Evolutionary conservation across 2,888 invertebrate species (phyloP), one percentile per base, ranked within the genome.

Genomic region (Brachyptera risi): DNA sequence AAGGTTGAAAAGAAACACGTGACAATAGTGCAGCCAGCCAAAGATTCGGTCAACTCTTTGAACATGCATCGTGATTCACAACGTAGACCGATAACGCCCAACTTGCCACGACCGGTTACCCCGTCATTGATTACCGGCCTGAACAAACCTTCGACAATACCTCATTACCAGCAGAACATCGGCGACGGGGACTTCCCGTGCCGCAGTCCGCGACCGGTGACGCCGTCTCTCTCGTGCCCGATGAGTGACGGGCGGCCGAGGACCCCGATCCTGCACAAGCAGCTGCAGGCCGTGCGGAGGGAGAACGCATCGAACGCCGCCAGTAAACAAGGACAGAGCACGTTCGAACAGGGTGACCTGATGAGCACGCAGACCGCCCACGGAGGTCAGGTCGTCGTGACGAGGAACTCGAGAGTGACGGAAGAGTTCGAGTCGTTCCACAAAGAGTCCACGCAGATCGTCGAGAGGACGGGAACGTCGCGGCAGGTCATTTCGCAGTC

Each of bases 111-210:
- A 1, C 27, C 51, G n/a, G 1, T 31, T 4, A 69, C 68, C 54
- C 71, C 70, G 54, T 64, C 68, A 0, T 62, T 69, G 3, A 68
- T 70, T 1, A 70, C 71, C 73, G 71, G 73, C 1, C 66, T 77
- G 9, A 88, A 88, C 71, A 86, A 86, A 73, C 87, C 90, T 24
- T 87, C 88, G 1, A 84, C 89, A 56, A 83, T 92, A 67, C 91
- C 91, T 7, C 84, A 83, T 68, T 92, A 92, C 71, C 91, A 92
- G 59, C 67, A 67, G 60, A 68, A 66, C 63, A 67, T 70, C 4
- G 69, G 68, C 13, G 68, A 68, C n/a, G 54, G 54, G 2, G 54
- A 54, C 37, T 54, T 54, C 54, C 54, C 54, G 3, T 54, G 54
- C 19, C 35, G 54, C 35, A 11, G 47, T 4, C 23, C 47, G 23